Conservation (phyloP, 2,888 invertebrate genomes). For the Drosophila ezoana region DNA sequence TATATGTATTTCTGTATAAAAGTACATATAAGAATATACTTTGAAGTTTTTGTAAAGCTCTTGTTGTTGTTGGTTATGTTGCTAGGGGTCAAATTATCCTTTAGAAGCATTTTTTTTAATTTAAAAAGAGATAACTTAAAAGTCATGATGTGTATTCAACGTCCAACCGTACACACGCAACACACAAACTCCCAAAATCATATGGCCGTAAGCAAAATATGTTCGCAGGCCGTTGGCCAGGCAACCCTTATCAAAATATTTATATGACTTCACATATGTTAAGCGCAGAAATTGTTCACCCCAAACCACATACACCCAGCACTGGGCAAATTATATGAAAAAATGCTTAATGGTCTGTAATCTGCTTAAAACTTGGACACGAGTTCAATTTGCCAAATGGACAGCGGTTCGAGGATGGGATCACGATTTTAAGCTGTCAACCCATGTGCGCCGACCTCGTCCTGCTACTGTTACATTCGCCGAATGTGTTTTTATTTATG, state of each 20-base stretch:
- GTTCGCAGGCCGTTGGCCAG: conserved; percentile 59
- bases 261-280: conserved; percentile 78
- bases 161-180: conserved; percentile 50
- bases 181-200: conserved; percentile 26
- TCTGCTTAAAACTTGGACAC: conserved; percentile 82
- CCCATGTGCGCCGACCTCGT: conserved; percentile 1
- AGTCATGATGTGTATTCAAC: conserved; percentile 79
- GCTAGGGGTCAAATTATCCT: conserved; percentile 44
- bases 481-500: conserved; percentile 65
- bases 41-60: conserved; percentile 58
- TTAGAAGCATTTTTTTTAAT: conserved; percentile 58
- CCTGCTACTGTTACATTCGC: conserved; percentile 25
- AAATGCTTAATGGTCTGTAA: conserved; percentile 81
- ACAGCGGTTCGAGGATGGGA: conserved; percentile 31
- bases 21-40: conserved; percentile 45
- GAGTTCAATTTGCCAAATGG: conserved; percentile 79
- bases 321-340: conserved; percentile 47
- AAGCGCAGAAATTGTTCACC: conserved; percentile 60
- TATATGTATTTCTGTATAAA: conserved; percentile 27
- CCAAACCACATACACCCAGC: conserved; percentile 4
- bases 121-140: conserved; percentile 77
- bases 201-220: conserved; percentile 55
- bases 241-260: conserved; percentile 82
- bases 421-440: conserved; percentile 54
- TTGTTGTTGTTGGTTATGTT: conserved; percentile 2